Evolutionary conservation across 2,113 vertebrate species (phyloP).

Genomic region (human (Homo sapiens)): GRCh38 chr11:31880001-31880500

Average conservation of each 20-base stretch:
- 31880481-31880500: background rate
- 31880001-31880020: constrained; percentile 52
- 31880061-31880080: background rate
- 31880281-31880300: background rate
- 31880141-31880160: background rate
- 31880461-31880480: background rate
- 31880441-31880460: background rate
- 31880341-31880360: background rate
- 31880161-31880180: background rate
- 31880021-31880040: constrained; percentile 56
- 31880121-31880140: constrained; percentile 11
- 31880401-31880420: background rate
- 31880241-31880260: background rate
- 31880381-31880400: background rate
- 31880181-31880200: background rate
- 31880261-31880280: background rate
- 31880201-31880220: background rate
- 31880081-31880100: background rate
- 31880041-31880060: constrained; percentile 40
- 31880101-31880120: background rate
- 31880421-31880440: background rate
- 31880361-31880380: background rate
- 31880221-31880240: background rate
- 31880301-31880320: background rate
- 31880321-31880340: background rate